Evolutionary conservation across 2,888 invertebrate species (phyloP).

Genomic region (Ectemnius cavifrons): DNA sequence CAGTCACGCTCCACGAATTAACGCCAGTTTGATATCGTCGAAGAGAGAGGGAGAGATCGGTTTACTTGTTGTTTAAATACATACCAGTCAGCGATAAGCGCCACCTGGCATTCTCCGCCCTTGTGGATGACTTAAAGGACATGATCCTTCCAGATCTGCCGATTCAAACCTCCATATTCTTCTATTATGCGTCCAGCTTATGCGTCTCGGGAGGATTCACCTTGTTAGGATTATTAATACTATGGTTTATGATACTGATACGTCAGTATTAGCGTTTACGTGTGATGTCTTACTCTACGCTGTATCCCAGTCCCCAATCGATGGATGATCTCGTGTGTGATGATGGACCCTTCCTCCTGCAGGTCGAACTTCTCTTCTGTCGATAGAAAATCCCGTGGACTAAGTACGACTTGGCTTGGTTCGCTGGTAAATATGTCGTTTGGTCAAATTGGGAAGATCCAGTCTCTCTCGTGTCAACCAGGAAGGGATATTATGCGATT

Average conservation of each 20-base stretch:
- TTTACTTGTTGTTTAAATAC: too few relatives aligned
- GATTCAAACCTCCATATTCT: neutral
- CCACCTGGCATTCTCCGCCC: too few relatives aligned
- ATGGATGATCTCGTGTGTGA: conserved; percentile 7
- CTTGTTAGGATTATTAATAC: conserved; percentile 52
- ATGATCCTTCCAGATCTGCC: too few relatives aligned
- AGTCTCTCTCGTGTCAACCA: neutral
- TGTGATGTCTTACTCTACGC: conserved; percentile 50
- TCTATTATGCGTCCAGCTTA: conserved; percentile 22
- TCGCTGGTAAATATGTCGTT: neutral
- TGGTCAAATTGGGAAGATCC: conserved; percentile 15
- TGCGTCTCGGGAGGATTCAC: conserved; percentile 35
- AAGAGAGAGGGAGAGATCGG: too few relatives aligned
- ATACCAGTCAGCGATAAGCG: too few relatives aligned
- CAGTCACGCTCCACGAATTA: too few relatives aligned
- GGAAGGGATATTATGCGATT: too few relatives aligned
- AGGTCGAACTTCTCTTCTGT: neutral
- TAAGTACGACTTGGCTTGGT: too few relatives aligned
- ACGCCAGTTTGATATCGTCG: too few relatives aligned
- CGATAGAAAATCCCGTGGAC: too few relatives aligned
- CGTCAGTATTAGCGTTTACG: conserved; percentile 51
- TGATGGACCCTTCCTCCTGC: neutral
- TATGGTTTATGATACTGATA: conserved; percentile 54
- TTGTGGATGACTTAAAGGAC: too few relatives aligned
- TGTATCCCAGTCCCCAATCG: conserved; percentile 42